Percentiles rank a stretch among this genome's conserved stretches.
Evolutionary conservation across 2,797 vertebrate genomes (phyloP).

Genomic region (Acanthurus lineatus): DNA sequence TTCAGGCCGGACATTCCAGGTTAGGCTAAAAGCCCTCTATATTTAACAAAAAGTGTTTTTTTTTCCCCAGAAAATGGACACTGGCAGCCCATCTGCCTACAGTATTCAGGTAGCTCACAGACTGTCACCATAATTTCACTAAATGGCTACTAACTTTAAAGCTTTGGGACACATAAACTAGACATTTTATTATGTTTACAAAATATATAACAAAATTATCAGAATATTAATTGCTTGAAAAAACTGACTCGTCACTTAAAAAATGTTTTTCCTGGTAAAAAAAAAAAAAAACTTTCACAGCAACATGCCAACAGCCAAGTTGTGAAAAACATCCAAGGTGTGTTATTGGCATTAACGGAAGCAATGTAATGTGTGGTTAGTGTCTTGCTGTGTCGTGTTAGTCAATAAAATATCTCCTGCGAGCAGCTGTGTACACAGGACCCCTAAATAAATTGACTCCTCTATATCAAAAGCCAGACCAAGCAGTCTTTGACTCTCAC

Average conservation of each 20-base stretch:
- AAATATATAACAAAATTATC: too few relatives aligned
- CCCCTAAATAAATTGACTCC: background rate
- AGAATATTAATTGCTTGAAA: too few relatives aligned
- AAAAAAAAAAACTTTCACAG: background rate
- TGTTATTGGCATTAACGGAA: background rate
- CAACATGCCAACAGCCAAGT: background rate
- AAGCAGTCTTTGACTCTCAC: background rate
- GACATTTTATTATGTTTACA: too few relatives aligned
- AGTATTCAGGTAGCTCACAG: background rate
- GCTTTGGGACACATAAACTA: too few relatives aligned
- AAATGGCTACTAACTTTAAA: background rate
- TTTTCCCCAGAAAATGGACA: background rate
- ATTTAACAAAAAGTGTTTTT: background rate
- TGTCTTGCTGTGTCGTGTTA: background rate
- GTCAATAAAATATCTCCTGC: background rate
- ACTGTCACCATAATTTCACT: background rate
- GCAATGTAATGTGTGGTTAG: background rate
- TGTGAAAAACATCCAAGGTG: background rate
- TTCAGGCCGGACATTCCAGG: background rate
- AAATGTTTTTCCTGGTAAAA: too few relatives aligned
- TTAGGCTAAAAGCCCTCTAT: background rate
- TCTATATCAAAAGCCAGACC: background rate
- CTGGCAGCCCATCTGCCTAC: background rate
- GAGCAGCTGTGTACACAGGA: conserved; percentile 7
- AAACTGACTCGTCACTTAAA: too few relatives aligned